Evolutionary conservation across 1,140 invertebrate species (phyloP).

Genomic region (Alviniconcha marisindica): DNA sequence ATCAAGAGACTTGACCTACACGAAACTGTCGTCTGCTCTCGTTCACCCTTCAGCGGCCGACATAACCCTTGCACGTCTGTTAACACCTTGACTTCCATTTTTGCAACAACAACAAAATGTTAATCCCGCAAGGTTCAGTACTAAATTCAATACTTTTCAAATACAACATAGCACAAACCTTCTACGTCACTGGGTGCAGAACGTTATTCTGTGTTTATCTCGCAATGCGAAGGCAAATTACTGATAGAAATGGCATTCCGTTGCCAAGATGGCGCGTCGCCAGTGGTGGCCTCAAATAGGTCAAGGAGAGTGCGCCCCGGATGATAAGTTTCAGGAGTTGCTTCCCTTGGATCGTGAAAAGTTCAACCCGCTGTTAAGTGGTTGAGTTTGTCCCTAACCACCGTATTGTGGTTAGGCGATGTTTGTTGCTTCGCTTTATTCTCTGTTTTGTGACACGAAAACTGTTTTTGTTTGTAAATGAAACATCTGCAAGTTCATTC

Average conservation of each 20-base stretch:
- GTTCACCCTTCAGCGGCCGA: conserved; percentile 32
- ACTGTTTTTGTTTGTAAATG: too few species aligned
- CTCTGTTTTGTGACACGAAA: too few species aligned
- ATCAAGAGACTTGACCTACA: neutral
- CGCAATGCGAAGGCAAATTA: neutral
- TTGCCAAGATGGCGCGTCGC: conserved; percentile 17
- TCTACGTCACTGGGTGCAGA: neutral
- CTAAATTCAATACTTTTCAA: neutral
- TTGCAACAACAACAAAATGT: neutral
- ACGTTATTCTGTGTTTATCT: neutral
- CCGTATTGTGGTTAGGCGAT: too few species aligned
- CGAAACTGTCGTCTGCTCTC: neutral
- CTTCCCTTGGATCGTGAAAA: neutral
- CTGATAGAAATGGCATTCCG: neutral
- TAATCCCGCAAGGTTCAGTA: neutral
- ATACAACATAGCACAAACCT: neutral
- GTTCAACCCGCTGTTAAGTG: too few species aligned
- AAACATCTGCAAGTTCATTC: too few species aligned
- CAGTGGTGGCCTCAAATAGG: conserved; percentile 24
- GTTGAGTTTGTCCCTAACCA: too few species aligned
- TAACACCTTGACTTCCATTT: conserved; percentile 7
- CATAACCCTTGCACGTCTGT: conserved; percentile 12
- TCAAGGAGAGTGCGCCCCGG: conserved; percentile 2
- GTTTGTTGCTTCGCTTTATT: too few species aligned
- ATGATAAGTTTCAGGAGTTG: neutral